Conservation (phyloP, 64 coral and sea anemone genomes). For the Montipora sp. region DNA sequence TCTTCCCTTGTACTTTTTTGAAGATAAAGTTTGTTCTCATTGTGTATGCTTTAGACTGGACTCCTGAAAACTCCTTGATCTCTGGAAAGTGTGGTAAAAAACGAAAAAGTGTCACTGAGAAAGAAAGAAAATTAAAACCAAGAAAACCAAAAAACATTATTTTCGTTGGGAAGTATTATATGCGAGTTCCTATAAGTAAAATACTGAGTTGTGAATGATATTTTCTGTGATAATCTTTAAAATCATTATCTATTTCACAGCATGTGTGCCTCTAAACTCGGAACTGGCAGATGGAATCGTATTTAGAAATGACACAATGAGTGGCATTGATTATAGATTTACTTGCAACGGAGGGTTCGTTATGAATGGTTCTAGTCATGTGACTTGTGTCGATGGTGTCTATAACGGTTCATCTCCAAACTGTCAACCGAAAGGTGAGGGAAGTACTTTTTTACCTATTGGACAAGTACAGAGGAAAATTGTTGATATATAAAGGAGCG, state of each 20-base stretch:
- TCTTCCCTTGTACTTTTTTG: too few species aligned
- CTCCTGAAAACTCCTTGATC: too few species aligned
- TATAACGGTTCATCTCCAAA: constrained; percentile 55
- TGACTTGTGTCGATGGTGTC: constrained; percentile 46
- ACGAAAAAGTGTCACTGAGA: too few species aligned
- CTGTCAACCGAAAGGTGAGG: constrained; percentile 39
- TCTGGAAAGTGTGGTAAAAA: too few species aligned
- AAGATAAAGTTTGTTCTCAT: too few species aligned
- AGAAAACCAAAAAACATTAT: too few species aligned
- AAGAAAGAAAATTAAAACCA: too few species aligned
- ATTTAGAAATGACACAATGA: constrained; percentile 43
- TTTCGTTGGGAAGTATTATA: too few species aligned
- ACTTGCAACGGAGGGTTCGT: constrained; percentile 24
- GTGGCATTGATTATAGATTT: constrained; percentile 33
- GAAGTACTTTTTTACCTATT: neutral
- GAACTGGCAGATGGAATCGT: constrained; percentile 24
- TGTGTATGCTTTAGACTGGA: too few species aligned
- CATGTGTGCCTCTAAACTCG: constrained; percentile 55
- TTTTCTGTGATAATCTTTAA: neutral
- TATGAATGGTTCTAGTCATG: constrained; percentile 32
- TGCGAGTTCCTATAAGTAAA: too few species aligned
- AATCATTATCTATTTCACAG: neutral
- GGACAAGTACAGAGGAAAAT: too few species aligned
- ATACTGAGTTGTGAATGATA: neutral
- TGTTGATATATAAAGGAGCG: too few species aligned